A percentile compares a stretch with the other conserved stretches of the same genome.
phyloP scores from a whole-genome alignment of 2,797 vertebrate species.

The Sebastes goodei region DNA sequence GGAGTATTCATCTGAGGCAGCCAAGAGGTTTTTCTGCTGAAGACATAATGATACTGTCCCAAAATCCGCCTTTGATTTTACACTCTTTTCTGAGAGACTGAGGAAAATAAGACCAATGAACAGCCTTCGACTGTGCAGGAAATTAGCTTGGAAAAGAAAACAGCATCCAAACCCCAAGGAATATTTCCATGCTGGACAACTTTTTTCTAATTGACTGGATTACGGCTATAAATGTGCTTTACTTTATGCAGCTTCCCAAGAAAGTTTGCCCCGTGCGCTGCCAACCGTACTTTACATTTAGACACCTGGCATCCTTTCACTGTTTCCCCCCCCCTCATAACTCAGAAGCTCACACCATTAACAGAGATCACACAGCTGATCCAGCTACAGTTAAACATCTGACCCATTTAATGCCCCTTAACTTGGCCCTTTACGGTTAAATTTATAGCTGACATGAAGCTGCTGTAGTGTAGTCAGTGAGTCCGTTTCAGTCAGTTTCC shows the following conservation, averaged over 20 bases:
- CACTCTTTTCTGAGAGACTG: conserved; percentile 9
- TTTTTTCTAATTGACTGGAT: conserved; percentile 36
- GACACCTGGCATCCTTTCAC: conserved; percentile 60
- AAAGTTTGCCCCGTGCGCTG: neutral
- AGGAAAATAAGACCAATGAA: conserved; percentile 24
- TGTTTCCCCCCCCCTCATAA: conserved; percentile 39
- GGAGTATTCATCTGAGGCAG: conserved; percentile 35
- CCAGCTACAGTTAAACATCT: conserved; percentile 69
- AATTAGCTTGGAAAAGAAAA: conserved; percentile 55
- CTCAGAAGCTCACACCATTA: conserved; percentile 59
- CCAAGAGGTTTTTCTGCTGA: conserved; percentile 37
- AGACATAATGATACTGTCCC: conserved; percentile 35
- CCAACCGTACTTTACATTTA: conserved; percentile 23
- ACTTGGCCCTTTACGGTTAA: conserved; percentile 67
- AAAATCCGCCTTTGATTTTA: conserved; percentile 30
- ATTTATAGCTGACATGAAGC: conserved; percentile 75
- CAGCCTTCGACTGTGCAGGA: conserved; percentile 26
- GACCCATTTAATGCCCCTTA: conserved; percentile 72
- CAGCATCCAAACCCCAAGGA: conserved; percentile 38
- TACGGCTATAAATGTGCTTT: conserved; percentile 9
- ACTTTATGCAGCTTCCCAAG: neutral
- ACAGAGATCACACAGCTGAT: conserved; percentile 71
- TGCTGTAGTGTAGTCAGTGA: conserved; percentile 49
- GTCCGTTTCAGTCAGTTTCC: conserved; percentile 45
- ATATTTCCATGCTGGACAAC: conserved; percentile 34